These are phyloP conservation scores for Eulemur macaco DNA, from an alignment of 2,113 vertebrate species.

Conservation along the genomic window DNA sequence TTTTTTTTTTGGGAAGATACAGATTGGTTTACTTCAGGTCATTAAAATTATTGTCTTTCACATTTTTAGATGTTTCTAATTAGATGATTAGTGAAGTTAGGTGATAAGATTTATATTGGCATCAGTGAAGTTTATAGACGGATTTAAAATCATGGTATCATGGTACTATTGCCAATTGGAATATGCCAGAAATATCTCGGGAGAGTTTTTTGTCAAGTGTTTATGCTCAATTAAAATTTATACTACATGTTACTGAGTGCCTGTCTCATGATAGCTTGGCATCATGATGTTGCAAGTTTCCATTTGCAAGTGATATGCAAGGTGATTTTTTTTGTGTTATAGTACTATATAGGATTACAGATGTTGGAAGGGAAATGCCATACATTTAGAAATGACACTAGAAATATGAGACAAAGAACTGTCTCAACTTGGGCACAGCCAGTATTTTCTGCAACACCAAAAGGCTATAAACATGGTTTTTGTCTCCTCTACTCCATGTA, in stretches of 20 bases:
- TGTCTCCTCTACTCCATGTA: not conserved
- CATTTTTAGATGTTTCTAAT: conserved; percentile 52
- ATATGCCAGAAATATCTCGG: conserved; percentile 47
- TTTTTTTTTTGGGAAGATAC: not conserved
- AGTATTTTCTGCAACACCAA: not conserved
- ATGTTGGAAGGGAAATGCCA: conserved; percentile 18
- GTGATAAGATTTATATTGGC: conserved; percentile 51
- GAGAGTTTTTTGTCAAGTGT: conserved; percentile 54
- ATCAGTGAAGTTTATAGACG: conserved; percentile 54
- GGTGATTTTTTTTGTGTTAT: not conserved
- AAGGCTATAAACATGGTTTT: not conserved
- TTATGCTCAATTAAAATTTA: conserved; percentile 49
- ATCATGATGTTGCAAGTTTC: not conserved
- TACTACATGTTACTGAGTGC: not conserved
- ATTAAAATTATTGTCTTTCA: conserved; percentile 41
- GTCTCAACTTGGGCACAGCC: not conserved
- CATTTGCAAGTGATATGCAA: not conserved
- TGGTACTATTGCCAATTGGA: not conserved
- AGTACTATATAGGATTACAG: not conserved
- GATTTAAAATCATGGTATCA: not conserved
- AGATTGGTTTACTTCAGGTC: conserved; percentile 46
- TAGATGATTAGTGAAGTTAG: conserved; percentile 58
- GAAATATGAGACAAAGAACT: not conserved
- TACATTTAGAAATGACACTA: not conserved
- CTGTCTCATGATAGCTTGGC: not conserved